phyloP scores from a whole-genome alignment of 2,113 vertebrate species.

The Diphyllodes magnificus region DNA sequence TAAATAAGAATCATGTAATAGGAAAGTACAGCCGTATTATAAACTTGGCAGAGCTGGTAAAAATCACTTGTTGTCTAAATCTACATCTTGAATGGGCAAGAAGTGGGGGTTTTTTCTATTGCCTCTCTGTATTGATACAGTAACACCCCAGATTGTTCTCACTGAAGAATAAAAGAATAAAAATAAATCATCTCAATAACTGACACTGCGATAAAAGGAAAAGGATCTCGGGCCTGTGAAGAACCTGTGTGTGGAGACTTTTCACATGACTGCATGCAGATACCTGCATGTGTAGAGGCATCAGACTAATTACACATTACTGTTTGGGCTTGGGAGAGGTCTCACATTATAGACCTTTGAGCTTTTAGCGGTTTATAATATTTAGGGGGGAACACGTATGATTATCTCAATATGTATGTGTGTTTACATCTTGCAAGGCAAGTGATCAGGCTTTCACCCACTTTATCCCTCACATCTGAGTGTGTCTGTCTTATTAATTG shows the following conservation, averaged over 20 bases:
- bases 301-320: neutral
- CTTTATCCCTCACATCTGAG: neutral
- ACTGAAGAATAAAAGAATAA: neutral
- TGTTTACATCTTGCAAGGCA: neutral
- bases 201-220: neutral
- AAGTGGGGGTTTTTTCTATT: neutral
- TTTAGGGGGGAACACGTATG: neutral
- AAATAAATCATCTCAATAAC: neutral
- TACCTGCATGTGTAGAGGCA: neutral
- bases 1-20: neutral
- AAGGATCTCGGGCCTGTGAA: neutral
- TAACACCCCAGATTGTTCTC: neutral
- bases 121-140: neutral
- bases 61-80: neutral
- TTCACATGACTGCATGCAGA: neutral
- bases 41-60: neutral
- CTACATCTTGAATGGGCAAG: fast-evolving
- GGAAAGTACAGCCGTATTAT: neutral
- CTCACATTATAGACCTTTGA: neutral
- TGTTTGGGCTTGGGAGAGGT: neutral
- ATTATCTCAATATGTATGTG: neutral
- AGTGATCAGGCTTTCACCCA: neutral
- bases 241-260: neutral
- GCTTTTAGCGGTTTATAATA: neutral
- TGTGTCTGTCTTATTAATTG: neutral